A percentile compares a stretch with the other conserved stretches of the same genome.
These are phyloP conservation scores for Tetragnatha montana DNA, from an alignment of 2,888 invertebrate genomes.

Conservation along the genomic window DNA sequence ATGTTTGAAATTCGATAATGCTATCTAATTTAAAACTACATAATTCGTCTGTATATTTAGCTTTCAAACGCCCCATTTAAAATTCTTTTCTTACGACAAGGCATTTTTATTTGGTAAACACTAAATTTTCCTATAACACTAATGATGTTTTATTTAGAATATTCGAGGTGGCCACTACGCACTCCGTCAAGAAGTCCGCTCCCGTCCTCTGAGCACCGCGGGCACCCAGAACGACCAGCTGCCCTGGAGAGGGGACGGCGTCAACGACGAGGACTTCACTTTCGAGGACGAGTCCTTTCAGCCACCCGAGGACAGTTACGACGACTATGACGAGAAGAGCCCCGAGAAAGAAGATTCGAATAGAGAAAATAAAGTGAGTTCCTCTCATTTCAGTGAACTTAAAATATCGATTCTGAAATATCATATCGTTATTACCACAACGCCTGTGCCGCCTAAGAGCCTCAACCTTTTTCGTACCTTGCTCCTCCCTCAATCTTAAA, in stretches of 20 bases:
- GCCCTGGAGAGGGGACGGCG: conserved; percentile 52
- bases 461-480: no score
- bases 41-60: no score
- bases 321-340: conserved; percentile 33
- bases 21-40: no score
- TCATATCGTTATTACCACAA: no score
- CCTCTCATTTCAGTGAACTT: no score
- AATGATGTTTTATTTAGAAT: conserved; percentile 2
- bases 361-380: conserved; percentile 1
- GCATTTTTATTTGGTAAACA: no score
- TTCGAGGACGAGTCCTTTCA: conserved; percentile 28
- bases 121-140: background rate
- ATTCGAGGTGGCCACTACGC: conserved; percentile 12
- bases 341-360: background rate
- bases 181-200: conserved; percentile 45
- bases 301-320: conserved; percentile 37
- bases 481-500: no score
- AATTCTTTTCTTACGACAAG: background rate
- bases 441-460: no score
- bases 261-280: conserved; percentile 66
- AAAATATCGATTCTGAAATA: no score
- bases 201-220: conserved; percentile 5
- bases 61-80: background rate
- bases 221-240: conserved; percentile 60
- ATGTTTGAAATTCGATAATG: no score